Evolutionary conservation across 2,797 vertebrate species (phyloP).

Genomic region (Limosa lapponica): DNA sequence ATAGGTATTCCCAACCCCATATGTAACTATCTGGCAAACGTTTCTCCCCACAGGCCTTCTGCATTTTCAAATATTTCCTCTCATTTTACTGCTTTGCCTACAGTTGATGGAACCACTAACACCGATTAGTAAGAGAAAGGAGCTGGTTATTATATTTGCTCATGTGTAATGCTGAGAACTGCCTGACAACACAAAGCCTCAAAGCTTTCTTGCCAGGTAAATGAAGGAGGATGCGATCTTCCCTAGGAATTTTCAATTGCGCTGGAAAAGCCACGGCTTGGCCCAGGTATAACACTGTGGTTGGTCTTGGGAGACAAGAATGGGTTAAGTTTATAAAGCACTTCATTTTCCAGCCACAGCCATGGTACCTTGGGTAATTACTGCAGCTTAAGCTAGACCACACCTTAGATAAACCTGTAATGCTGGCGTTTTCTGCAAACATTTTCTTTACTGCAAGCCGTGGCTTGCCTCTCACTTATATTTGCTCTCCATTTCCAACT

Average conservation of each 20-base stretch:
- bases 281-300: not conserved
- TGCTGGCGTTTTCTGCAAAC: constrained; percentile 89
- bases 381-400: constrained; percentile 88
- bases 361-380: constrained; percentile 88
- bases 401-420: constrained; percentile 96
- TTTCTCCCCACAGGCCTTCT: not conserved
- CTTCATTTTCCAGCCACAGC: constrained; percentile 78
- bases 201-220: not conserved
- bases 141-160: not conserved
- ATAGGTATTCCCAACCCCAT: not conserved
- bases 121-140: not conserved
- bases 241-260: not conserved
- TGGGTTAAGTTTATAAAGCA: constrained; percentile 77
- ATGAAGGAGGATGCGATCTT: not conserved
- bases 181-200: not conserved
- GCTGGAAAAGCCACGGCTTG: not conserved
- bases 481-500: constrained; percentile 78
- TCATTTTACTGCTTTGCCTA: not conserved
- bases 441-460: constrained; percentile 89
- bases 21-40: not conserved
- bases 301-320: constrained; percentile 55
- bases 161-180: not conserved
- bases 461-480: constrained; percentile 84
- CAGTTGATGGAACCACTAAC: not conserved
- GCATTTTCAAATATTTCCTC: not conserved